Evolutionary conservation across 2,113 vertebrate genomes (phyloP).

Genomic region (Spheniscus mendiculus): DNA sequence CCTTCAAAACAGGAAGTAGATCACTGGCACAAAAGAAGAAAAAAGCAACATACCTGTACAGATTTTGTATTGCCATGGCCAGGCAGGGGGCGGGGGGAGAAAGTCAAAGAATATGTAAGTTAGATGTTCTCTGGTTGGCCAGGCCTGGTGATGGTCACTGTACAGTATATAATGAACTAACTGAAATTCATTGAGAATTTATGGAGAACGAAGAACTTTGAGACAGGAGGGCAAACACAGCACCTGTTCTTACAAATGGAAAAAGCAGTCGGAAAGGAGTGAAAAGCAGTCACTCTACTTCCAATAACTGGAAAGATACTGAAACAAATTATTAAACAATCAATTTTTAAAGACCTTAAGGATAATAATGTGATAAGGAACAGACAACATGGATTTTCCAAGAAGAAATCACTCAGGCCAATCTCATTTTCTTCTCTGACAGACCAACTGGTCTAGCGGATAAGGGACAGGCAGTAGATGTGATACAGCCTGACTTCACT

Average conservation of each 20-base stretch:
- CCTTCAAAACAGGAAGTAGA: not conserved
- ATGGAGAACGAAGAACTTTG: not conserved
- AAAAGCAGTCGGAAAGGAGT: not conserved
- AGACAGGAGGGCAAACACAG: not conserved
- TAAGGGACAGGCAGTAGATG: not conserved
- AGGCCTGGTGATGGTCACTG: not conserved
- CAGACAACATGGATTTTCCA: not conserved
- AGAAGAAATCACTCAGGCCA: not conserved
- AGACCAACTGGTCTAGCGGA: not conserved
- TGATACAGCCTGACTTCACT: not conserved
- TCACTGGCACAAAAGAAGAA: not conserved
- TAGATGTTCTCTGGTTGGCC: not conserved
- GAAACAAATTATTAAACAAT: slow-evolving; percentile 21
- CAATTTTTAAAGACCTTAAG: not conserved
- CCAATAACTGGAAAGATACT: not conserved
- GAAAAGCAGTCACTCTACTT: not conserved
- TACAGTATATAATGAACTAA: not conserved
- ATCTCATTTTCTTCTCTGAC: not conserved
- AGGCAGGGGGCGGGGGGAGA: too few species aligned
- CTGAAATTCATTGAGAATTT: not conserved
- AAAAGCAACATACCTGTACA: not conserved
- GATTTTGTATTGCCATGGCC: not conserved
- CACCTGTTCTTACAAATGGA: not conserved
- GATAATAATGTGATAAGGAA: not conserved
- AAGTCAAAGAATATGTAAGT: not conserved